Base-by-base conservation (phyloP, 2,888 invertebrate species). In the Aphidoletes aphidimyza region DNA sequence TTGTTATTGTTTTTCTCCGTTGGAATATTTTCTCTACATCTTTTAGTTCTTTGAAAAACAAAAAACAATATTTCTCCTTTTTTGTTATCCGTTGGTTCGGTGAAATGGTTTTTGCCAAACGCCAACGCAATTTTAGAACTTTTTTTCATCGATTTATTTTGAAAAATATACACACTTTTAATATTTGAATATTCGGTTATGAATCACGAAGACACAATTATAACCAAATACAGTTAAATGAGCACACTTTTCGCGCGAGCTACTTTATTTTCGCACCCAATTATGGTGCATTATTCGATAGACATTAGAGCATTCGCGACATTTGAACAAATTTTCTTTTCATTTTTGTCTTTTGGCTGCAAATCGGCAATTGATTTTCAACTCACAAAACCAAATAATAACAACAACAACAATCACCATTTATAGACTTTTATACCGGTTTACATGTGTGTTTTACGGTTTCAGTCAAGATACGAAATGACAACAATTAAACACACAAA, bases 221-320 rank as follows among this genome's bases (percentile, higher is more conserved):
- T 19, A 78, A 78, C 6, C 34, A 36, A 34, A 78, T 36, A 78
- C 1, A 34, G 22, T n/a, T n/a, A 81, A 37, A 81, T 81, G 81
- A 81, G 37, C 81, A 81, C 37, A 81, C 37, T 81, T 81, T 81
- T 81, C 69, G 69, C 69, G 69, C 69, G 9, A 47, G 69, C 39
- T 39, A 5, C 11, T 39, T 39, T 39, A 17, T 69, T 69, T 54
- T 34, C 30, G 69, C 69, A 30, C 69, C 69, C 69, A 69, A 30
- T 30, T 69, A 69, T 69, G 69, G 69, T 69, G 69, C n/a, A 54
- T 26, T 54, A 54, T 54, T 54, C 22, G 54, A 54, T 69, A 69
- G 34, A 69, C 69, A 69, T 69, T 69, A 22, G 54, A 54, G 5
- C 26, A 1, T 54, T 54, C 30, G 34, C 69, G 69, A 34, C 5